Evolutionary conservation across 2,888 invertebrate genomes (phyloP).

Genomic region (Timema cristinae): DNA sequence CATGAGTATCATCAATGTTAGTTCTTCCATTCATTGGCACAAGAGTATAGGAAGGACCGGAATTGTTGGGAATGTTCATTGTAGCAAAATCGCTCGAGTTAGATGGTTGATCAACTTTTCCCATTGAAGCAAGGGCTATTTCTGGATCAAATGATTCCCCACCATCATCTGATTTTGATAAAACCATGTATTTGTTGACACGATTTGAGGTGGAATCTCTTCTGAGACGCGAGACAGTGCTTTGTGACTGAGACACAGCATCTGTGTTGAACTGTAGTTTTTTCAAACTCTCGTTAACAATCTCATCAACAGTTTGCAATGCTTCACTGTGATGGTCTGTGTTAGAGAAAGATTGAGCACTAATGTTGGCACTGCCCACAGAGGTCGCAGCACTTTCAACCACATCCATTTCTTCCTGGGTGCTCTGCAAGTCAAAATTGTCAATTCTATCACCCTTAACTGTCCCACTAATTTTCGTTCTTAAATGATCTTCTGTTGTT

Average conservation of each 20-base stretch:
- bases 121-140: slow-evolving; percentile 23
- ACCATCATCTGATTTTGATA: not conserved
- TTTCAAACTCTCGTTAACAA: slow-evolving; percentile 29
- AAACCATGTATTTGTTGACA: too few relatives aligned
- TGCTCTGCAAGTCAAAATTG: not conserved
- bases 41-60: too few relatives aligned
- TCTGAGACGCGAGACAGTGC: not conserved
- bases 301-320: slow-evolving; percentile 26
- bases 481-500: not conserved
- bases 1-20: too few relatives aligned
- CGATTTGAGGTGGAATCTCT: not conserved
- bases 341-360: slow-evolving; percentile 15
- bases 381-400: slow-evolving; percentile 6
- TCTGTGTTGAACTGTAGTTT: slow-evolving; percentile 19
- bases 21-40: too few relatives aligned
- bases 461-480: slow-evolving; percentile 1
- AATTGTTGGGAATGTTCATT: too few relatives aligned
- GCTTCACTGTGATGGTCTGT: slow-evolving; percentile 22
- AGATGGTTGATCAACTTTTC: slow-evolving; percentile 15
- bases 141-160: slow-evolving; percentile 25
- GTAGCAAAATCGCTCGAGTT: too few relatives aligned
- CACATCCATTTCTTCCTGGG: not conserved
- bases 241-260: slow-evolving; percentile 5
- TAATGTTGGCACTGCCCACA: not conserved
- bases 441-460: slow-evolving; percentile 2